Evolutionary conservation across 2,113 vertebrate genomes (phyloP).

Genomic region (Casuarius casuarius): DNA sequence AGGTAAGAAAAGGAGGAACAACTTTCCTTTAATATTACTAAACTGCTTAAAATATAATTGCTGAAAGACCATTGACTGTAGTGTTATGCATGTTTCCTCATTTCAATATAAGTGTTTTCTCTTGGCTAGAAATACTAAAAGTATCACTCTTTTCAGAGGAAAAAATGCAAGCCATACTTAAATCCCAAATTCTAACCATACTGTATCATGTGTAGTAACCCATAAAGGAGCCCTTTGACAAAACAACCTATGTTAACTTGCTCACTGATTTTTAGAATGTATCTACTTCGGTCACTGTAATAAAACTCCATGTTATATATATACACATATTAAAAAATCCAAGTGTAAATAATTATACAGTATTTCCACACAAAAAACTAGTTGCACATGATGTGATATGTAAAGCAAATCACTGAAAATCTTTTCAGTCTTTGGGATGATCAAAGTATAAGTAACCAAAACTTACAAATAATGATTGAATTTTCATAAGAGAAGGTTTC

Average conservation of each 20-base stretch:
- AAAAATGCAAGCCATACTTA: slow-evolving; percentile 28
- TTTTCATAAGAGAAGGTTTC: slow-evolving; percentile 68
- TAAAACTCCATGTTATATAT: slow-evolving; percentile 24
- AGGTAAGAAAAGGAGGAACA: not conserved
- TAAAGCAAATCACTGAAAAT: slow-evolving; percentile 59
- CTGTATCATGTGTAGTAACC: slow-evolving; percentile 8
- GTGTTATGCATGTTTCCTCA: not conserved
- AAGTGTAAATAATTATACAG: slow-evolving; percentile 32
- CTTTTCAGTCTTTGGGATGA: slow-evolving; percentile 75
- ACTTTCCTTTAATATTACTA: not conserved
- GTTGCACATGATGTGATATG: not conserved
- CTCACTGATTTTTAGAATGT: not conserved
- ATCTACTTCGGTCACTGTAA: not conserved
- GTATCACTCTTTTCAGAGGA: not conserved
- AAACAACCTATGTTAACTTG: not conserved
- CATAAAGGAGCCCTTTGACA: slow-evolving; percentile 73
- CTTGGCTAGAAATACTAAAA: slow-evolving; percentile 24
- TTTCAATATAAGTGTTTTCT: not conserved
- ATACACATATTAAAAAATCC: slow-evolving; percentile 4
- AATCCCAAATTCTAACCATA: slow-evolving; percentile 35
- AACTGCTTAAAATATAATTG: not conserved
- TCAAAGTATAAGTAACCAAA: slow-evolving; percentile 58
- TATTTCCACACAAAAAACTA: slow-evolving; percentile 15
- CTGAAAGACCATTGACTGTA: slow-evolving; percentile 15
- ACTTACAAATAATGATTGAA: slow-evolving; percentile 32